Evolutionary conservation across 1,140 invertebrate genomes (phyloP), one percentile per base, ranked within the genome.

Genomic region (Drosophila sturtevanti): DNA sequence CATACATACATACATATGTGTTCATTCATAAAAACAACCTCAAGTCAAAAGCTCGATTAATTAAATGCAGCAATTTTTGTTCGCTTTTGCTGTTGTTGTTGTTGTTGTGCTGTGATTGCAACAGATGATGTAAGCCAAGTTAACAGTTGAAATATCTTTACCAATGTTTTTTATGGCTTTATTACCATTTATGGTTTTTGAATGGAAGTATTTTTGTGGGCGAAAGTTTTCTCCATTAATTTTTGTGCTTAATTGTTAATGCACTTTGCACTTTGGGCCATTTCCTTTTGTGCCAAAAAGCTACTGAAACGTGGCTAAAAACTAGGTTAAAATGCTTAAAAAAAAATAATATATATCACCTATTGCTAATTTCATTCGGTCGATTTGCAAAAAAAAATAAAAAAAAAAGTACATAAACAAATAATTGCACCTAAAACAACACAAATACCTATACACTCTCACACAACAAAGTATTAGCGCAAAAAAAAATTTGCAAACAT

Each of bases 21-120:
- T 21, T 87, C 82, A 87, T 87, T 84, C 89, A 89, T 44, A 68
- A 77, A 62, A 48, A 34, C 44, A 61, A 72, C 54, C 66, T 63
- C 70, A 87, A 84, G 84, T 84, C 76, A 65, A 63, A 44, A 54
- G 58, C 37, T 61, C 73, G 41, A 87, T 87, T 89, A 87, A 87
- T 87, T 89, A 80, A 87, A 87, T 87, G 84, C 84, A 84, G 77
- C 67, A 54, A 55, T 67, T 58, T 59, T 76, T 55, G 76, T 87
- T 80, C 89, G 84, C 85, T 77, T 81, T 51, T 64, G 70, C 79
- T 65, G 68, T 67, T 63, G 69, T 72, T 87, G 82, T 77, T 89
- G 82, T 71, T 79, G 69, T 68, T 78, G 74, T 67, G 69, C 35
- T 61, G 63, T 68, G 69, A 66, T 41, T 70, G 61, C 10, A 51